Conservation (phyloP, 92 coral and sea anemone genomes). For the Parazoanthus darwini region DNA sequence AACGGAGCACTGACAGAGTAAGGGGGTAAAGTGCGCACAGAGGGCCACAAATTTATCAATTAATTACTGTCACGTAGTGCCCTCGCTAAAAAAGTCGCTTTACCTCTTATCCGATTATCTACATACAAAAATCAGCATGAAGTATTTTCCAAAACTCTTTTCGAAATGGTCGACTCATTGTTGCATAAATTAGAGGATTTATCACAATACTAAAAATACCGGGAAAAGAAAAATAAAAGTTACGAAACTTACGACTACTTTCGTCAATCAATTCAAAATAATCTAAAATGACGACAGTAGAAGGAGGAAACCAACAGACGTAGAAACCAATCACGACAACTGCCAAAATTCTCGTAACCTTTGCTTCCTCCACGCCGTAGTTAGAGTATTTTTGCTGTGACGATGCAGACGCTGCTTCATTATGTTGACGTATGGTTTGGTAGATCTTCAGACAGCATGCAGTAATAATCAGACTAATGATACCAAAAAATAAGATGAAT, state of each 20-base stretch:
- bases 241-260: neutral
- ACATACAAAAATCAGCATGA: no score
- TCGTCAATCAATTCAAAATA: neutral
- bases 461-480: neutral
- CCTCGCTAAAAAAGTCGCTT: no score
- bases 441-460: conserved; percentile 11
- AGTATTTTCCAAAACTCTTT: neutral
- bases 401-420: neutral
- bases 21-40: no score
- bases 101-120: no score
- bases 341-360: neutral
- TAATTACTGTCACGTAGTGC: no score
- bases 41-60: no score
- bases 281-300: neutral
- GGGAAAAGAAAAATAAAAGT: conserved; percentile 11
- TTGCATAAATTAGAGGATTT: neutral
- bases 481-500: neutral
- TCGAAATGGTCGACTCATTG: neutral
- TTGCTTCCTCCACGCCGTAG: conserved; percentile 25
- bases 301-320: neutral
- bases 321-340: neutral
- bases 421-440: conserved; percentile 33
- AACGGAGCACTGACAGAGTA: no score
- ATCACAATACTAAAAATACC: neutral
- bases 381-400: neutral